Evolutionary conservation across 23 tunicate species (phyloP), one percentile per base, ranked within the genome.

Genomic region (Ascidia mentula): DNA sequence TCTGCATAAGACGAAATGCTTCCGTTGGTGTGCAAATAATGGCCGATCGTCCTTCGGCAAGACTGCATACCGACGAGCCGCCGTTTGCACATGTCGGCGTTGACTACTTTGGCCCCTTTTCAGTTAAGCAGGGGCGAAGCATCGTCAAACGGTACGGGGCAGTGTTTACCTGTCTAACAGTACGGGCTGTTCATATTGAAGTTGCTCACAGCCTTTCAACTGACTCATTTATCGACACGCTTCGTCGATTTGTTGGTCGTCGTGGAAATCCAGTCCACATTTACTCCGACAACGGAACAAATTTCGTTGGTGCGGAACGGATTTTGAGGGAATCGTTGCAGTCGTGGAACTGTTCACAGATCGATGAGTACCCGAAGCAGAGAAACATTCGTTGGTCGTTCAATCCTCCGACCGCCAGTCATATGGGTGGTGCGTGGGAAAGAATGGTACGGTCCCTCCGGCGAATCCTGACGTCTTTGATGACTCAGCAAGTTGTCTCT

Each of bases 151-250:
- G 80, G 0, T n/a, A n/a, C n/a, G 45, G 80, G 15, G 73, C 39
- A 4, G 34, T 83, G 30, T 74, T 83, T 30, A 73, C 80, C 35
- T 74, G 87, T 4, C 33, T 73, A 71, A 17, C 80, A 5, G 40
- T 60, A 1, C 69, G 45, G 0, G 87, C 87, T 22, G 59, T 75
- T 4, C 80, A 83, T 60, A 20, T 83, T 26, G 87, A 83, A 35
- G 38, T 71, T 6, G 75, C 75, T 6, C 75, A 71, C 39, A 71
- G 75, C 39, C 13, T 71, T 6, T 71, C 75, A 3, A 18, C 75
- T 3, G 75, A 71, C 39, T 71, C 75, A n/a, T 71, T 71, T 71
- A 71, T 18, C 75, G 75, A 34, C 39, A 22, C 75, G 39, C 35
- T 71, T 71, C 35, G 75, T 71, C 75, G 75, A 3, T 71, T 71